Percentiles rank a stretch among this genome's conserved stretches.
These are phyloP conservation scores for Thripadectes ignobilis DNA, from an alignment of 2,797 vertebrate genomes.

Conservation along the genomic window DNA sequence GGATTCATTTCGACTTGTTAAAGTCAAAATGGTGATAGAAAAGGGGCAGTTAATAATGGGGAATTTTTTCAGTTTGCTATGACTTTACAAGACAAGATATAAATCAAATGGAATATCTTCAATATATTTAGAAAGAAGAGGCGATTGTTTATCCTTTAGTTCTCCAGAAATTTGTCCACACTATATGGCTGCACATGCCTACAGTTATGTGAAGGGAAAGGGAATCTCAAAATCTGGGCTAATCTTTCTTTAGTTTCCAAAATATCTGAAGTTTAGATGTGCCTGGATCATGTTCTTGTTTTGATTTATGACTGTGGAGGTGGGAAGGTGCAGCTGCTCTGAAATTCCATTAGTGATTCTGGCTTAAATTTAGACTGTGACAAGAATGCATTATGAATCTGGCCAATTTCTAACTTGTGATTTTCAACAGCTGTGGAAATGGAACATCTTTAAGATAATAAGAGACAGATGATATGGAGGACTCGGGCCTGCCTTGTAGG, in stretches of 20 bases:
- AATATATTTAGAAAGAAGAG: not conserved
- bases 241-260: not conserved
- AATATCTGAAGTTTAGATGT: not conserved
- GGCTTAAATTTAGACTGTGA: not conserved
- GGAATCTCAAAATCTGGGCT: not conserved
- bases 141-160: not conserved
- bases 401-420: not conserved
- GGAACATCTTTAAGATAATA: not conserved
- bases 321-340: not conserved
- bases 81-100: not conserved
- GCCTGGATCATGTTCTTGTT: not conserved
- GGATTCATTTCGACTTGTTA: not conserved
- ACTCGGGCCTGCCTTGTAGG: not conserved
- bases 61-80: not conserved
- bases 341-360: not conserved
- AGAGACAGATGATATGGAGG: not conserved
- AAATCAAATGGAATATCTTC: not conserved
- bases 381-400: not conserved
- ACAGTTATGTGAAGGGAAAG: not conserved
- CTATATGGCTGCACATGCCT: not conserved
- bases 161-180: not conserved
- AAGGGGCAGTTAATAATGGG: not conserved
- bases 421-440: conserved; percentile 5
- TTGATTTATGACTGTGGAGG: not conserved
- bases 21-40: not conserved